These are phyloP conservation scores for Otus scops DNA, from an alignment of 2,797 vertebrate genomes.

Conservation along the genomic window DNA sequence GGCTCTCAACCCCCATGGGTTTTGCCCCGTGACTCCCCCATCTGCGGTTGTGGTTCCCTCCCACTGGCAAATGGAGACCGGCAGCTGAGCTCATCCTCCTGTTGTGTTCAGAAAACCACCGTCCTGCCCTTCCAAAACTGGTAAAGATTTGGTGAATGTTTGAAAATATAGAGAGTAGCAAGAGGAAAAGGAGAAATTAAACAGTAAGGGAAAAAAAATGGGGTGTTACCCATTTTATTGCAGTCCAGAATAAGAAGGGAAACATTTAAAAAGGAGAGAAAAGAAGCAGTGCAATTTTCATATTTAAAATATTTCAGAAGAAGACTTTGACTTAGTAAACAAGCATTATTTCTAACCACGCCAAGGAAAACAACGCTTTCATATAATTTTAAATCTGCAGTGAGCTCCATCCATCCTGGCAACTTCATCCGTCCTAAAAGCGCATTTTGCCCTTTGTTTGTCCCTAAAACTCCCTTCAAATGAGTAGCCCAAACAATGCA, in stretches of 20 bases:
- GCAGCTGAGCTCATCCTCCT: neutral
- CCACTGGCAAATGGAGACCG: neutral
- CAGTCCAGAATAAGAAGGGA: constrained; percentile 2
- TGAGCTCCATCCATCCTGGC: neutral
- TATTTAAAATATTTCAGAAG: constrained; percentile 12
- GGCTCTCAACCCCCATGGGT: neutral
- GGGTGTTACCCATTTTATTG: constrained; percentile 63
- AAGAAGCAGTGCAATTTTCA: constrained; percentile 5
- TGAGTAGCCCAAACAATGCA: accelerated
- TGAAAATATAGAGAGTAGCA: neutral
- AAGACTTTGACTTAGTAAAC: neutral
- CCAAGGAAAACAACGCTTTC: neutral
- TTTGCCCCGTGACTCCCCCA: neutral
- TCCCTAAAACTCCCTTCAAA: neutral
- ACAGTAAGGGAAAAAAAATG: constrained; percentile 36
- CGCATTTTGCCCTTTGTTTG: neutral
- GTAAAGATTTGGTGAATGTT: neutral
- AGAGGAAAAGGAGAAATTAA: constrained; percentile 34
- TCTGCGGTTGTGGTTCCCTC: neutral
- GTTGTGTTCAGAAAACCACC: neutral
- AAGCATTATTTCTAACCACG: neutral
- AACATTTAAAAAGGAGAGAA: constrained; percentile 28
- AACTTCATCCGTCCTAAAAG: neutral
- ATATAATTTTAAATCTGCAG: neutral
- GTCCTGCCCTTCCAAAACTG: neutral